Percentiles rank a stretch among this genome's conserved stretches.
phyloP scores from a whole-genome alignment of 2,888 invertebrate genomes.

The Tanytarsus gracilentus region DNA sequence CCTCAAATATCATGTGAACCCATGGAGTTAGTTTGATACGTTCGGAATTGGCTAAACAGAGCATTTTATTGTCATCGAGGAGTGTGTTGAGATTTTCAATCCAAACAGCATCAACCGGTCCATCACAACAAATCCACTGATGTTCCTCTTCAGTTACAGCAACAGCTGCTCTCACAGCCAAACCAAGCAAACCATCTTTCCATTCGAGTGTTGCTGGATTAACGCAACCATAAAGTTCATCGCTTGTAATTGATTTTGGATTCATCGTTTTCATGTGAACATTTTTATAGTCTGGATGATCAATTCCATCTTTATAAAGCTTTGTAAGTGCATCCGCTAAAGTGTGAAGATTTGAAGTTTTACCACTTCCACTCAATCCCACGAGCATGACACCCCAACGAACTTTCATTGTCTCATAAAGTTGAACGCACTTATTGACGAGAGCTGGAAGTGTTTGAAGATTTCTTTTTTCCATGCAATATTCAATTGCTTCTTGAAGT shows the following conservation, averaged over 20 bases:
- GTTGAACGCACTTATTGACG: constrained; percentile 68
- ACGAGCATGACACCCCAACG: constrained; percentile 90
- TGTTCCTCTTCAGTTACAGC: constrained; percentile 53
- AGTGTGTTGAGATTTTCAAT: constrained; percentile 92
- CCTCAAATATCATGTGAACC: constrained; percentile 84
- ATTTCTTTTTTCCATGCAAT: constrained; percentile 48
- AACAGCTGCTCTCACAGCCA: constrained; percentile 39
- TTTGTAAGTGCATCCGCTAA: constrained; percentile 60
- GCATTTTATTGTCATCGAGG: constrained; percentile 87
- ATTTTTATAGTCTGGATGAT: constrained; percentile 55
- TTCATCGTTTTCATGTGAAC: constrained; percentile 75
- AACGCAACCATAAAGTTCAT: constrained; percentile 81
- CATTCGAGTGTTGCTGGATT: constrained; percentile 78
- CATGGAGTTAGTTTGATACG: constrained; percentile 80
- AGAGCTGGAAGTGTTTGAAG: constrained; percentile 59
- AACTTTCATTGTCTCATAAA: constrained; percentile 85
- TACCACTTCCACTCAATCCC: constrained; percentile 82
- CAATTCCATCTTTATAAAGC: constrained; percentile 51
- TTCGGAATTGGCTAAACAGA: constrained; percentile 84
- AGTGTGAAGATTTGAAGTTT: constrained; percentile 67
- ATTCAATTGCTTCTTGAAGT: constrained; percentile 56
- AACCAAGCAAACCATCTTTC: constrained; percentile 77
- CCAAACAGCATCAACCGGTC: constrained; percentile 89
- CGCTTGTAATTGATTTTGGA: constrained; percentile 79
- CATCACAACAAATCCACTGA: constrained; percentile 87